Base-by-base conservation (phyloP, 2,888 invertebrate species). In the Rhorus exstirpatorius region DNA sequence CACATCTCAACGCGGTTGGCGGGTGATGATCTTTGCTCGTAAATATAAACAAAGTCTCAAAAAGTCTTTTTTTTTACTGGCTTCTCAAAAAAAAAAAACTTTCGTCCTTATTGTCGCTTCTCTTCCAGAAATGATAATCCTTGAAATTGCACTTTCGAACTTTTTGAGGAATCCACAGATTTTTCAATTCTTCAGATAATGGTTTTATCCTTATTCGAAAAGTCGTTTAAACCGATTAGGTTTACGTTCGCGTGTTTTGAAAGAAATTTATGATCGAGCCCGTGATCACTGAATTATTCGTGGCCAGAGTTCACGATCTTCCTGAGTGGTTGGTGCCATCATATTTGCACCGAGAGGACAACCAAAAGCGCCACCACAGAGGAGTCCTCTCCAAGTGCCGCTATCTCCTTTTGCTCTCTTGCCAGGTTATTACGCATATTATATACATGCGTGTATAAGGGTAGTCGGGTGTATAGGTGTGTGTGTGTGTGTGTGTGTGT, bases 211-310 rank as follows among this genome's bases (percentile, higher is more conserved):
- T n/a, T n/a, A n/a, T n/a, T n/a, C n/a, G n/a, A 31, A 31, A 31
- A 31, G 31, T 31, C 31, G 31, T 6, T 6, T 31, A 10, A 8
- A 4, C 38, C 38, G 10, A 10, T 1, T 10, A 38, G 38, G 6
- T 38, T 38, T 38, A 8, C 4, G 46, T 46, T 46, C 46, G 14
- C 46, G 14, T n/a, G 1, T 41, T 1, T 41, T 7, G 46, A 3
- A 21, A 21, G 17, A 58, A 80, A 80, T 81, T 81, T 72, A 81
- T 53, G 58, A 67, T 53, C 41, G 41, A 12, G 67, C 24, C 31
- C 38, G 60, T 24, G 68, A 81, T 81, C 78, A 44, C 41, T 81
- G 81, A 81, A 81, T 74, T 70, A 81, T 81, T 81, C 26, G 68
- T 63, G 10, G 70, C 38, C n/a, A n/a, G 65, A 71, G 75, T n/a